Conservation (phyloP, 1,140 invertebrate species). For the Zaprionus ghesquierei region DNA sequence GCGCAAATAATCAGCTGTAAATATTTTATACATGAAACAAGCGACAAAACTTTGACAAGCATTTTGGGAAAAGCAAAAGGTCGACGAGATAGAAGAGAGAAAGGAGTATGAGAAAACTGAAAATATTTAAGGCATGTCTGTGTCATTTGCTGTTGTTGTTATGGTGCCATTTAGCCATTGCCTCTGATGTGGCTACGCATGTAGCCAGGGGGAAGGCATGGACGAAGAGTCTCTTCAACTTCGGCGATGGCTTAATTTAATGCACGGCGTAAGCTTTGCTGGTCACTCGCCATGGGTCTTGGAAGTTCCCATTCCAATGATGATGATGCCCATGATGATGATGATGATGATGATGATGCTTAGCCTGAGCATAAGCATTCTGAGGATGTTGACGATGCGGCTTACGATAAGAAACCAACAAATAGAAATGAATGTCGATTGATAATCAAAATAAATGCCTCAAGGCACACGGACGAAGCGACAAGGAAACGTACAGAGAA, state of each 20-base stretch:
- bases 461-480: neutral
- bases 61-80: slow-evolving; percentile 3
- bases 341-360: slow-evolving; percentile 2
- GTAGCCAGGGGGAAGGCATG: slow-evolving; percentile 15
- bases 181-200: slow-evolving; percentile 33
- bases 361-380: neutral
- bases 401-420: slow-evolving; percentile 70
- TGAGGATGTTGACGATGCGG: slow-evolving; percentile 24
- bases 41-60: slow-evolving; percentile 40
- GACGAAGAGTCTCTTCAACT: slow-evolving; percentile 5
- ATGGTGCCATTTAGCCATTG: slow-evolving; percentile 24
- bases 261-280: slow-evolving; percentile 37
- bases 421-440: slow-evolving; percentile 81
- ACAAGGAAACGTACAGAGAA: neutral
- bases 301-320: neutral
- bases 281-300: slow-evolving; percentile 40
- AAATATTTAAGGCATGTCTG: slow-evolving; percentile 29
- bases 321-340: slow-evolving; percentile 11
- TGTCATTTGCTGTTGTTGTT: slow-evolving; percentile 4
- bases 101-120: neutral
- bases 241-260: neutral
- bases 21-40: slow-evolving; percentile 62
- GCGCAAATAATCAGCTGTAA: slow-evolving; percentile 70
- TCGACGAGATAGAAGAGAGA: neutral
- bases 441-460: slow-evolving; percentile 81